Evolutionary conservation across 2,888 invertebrate genomes (phyloP), one percentile per base, ranked within the genome.

Genomic region (Tachina grossa): DNA sequence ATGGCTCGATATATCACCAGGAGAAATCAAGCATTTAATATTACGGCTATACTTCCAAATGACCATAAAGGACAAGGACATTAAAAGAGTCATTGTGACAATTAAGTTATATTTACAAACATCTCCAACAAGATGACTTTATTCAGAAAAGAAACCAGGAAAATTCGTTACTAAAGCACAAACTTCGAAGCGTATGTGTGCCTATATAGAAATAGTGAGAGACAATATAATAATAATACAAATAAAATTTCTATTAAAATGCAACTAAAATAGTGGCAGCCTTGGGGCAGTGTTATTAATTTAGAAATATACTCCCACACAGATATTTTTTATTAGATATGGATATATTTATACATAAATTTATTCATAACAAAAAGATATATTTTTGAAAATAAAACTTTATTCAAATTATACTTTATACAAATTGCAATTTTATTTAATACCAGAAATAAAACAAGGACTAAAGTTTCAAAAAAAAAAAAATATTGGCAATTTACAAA

Each of bases 201-300:
- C 13, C 2, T 43, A 5, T 49, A 10, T 14, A 41, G 9, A 41
- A 16, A 41, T 9, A n/a, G 41, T 31, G 47, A 71, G 49, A 8
- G 47, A 16, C 43, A 66, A 57, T 16, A 47, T 16, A 41, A 41
- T 51, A 41, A 59, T 59, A 51, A 49, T 14, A 6, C 11, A 59
- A 39, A 45, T 19, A 53, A 19, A 81, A 74, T 68, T 59, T 59
- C 68, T 74, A 74, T 81, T 74, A 74, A 59, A 81, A 74, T 51
- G 74, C 57, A 74, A 66, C 80, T 31, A 16, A 51, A 80, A 39
- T 51, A 43, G 49, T 51, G 49, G 49, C 49, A 66, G 74, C 49
- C 49, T 49, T 55, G 31, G 65, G n/a, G 53, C 55, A 63, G 53
- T 22, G n/a, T 63, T 65, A 16, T 19, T 16, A 47, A 57, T 57